Evolutionary conservation across 1,140 invertebrate genomes (phyloP).

Genomic region (Aphis gossypii): DNA sequence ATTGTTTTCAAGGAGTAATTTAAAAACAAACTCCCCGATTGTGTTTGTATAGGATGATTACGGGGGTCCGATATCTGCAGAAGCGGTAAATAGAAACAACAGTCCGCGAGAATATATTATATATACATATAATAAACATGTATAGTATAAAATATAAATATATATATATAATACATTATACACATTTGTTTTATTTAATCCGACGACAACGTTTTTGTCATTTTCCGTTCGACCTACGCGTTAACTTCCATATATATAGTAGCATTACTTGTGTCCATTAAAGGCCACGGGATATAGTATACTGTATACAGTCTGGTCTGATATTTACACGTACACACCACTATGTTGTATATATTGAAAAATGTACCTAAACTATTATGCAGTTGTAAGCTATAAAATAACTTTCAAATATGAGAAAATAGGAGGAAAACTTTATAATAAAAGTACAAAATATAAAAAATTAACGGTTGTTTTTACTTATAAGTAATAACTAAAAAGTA

Average conservation of each 20-base stretch:
- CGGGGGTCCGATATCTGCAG: not conserved
- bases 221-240: not conserved
- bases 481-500: not conserved
- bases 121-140: not conserved
- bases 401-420: not conserved
- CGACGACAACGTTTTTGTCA: not conserved
- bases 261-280: too few species aligned
- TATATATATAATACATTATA: not conserved
- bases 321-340: not conserved
- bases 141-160: not conserved
- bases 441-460: not conserved
- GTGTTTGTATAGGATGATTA: constrained; percentile 3
- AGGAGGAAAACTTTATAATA: not conserved
- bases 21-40: constrained; percentile 8
- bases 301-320: not conserved
- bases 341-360: not conserved
- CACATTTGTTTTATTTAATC: not conserved
- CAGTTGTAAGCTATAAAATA: not conserved
- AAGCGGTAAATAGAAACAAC: not conserved
- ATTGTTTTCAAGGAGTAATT: not conserved
- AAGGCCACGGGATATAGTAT: not conserved
- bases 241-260: not conserved
- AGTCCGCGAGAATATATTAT: not conserved
- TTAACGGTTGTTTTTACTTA: too few species aligned
- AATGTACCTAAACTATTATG: not conserved